These are phyloP conservation scores for Mycteria americana DNA, from an alignment of 2,797 vertebrate species.

Conservation along the genomic window DNA sequence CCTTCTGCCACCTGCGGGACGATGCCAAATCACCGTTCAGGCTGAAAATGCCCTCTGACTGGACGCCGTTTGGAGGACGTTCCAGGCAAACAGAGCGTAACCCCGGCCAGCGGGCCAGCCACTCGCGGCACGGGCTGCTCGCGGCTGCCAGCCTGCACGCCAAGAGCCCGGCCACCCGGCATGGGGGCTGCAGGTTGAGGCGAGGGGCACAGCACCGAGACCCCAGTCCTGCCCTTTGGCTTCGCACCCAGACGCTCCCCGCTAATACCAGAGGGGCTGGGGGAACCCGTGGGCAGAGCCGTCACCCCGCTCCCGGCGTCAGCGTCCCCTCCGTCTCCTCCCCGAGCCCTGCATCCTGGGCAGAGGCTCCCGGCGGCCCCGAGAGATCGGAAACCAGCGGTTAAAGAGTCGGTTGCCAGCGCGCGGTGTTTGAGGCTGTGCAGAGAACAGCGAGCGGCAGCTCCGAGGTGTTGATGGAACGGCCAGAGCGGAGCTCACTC, in stretches of 20 bases:
- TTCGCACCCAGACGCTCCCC: fast-evolving
- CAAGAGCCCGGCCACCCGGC: not conserved
- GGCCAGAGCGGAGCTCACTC: not conserved
- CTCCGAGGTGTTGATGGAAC: not conserved
- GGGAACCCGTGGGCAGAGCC: not conserved
- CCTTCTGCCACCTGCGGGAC: conserved; percentile 33
- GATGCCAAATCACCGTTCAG: conserved; percentile 40
- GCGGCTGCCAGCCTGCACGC: not conserved
- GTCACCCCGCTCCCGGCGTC: fast-evolving
- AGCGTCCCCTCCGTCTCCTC: not conserved
- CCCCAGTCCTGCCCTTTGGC: not conserved
- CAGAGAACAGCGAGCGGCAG: not conserved
- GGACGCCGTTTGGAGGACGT: not conserved
- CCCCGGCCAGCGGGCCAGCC: not conserved
- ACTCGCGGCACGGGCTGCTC: not conserved
- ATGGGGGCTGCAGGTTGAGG: not conserved
- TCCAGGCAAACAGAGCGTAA: not conserved
- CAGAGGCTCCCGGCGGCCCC: not conserved
- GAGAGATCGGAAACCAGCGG: not conserved
- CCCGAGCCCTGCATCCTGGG: not conserved
- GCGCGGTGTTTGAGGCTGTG: not conserved
- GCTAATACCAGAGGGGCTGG: fast-evolving
- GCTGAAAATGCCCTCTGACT: conserved; percentile 59
- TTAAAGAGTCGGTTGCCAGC: not conserved
- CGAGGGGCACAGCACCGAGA: fast-evolving